phyloP scores from a whole-genome alignment of 2,797 vertebrate genomes.

The Pempheris klunzingeri region DNA sequence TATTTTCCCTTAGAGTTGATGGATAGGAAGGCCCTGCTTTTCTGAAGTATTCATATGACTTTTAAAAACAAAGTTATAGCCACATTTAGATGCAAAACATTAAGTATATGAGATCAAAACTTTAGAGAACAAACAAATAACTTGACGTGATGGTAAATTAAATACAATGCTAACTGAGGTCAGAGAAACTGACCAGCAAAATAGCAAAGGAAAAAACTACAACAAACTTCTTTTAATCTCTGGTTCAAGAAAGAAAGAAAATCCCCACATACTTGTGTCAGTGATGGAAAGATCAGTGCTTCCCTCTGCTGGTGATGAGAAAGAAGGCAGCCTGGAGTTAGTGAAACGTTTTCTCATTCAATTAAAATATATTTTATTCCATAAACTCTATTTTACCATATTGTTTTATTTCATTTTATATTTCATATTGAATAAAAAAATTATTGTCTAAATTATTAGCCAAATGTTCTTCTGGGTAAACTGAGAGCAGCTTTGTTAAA shows the following conservation, averaged over 20 bases:
- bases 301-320: slow-evolving; percentile 72
- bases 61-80: not conserved
- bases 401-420: slow-evolving; percentile 7
- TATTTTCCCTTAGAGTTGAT: slow-evolving; percentile 31
- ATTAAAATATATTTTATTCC: not conserved
- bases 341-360: not conserved
- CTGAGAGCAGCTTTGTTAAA: not conserved
- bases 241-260: not conserved
- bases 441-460: not conserved
- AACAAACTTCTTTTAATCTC: not conserved
- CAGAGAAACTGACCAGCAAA: not conserved
- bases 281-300: slow-evolving; percentile 37
- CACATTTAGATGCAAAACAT: not conserved
- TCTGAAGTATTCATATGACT: slow-evolving; percentile 3
- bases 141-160: not conserved
- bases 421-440: not conserved
- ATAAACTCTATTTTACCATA: not conserved
- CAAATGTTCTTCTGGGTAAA: not conserved
- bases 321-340: not conserved
- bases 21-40: not conserved
- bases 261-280: not conserved
- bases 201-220: not conserved
- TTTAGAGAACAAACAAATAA: not conserved
- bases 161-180: not conserved
- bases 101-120: not conserved